Percentiles rank a stretch among this genome's conserved stretches.
Conservation (phyloP, 2,888 invertebrate genomes). For the Alcis repandata region DNA sequence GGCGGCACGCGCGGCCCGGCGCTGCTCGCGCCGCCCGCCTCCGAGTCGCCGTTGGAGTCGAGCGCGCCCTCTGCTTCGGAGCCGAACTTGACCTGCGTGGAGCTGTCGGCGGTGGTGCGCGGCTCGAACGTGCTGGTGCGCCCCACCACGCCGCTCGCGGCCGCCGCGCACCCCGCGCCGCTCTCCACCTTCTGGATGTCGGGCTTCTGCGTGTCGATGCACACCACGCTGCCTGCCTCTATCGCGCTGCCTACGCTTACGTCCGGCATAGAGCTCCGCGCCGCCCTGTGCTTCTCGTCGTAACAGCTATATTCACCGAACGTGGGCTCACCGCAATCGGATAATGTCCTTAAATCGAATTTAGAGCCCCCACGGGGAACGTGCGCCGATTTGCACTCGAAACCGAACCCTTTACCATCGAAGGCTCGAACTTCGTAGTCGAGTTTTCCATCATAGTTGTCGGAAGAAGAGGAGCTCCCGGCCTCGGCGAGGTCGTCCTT, state of each 20-base stretch:
- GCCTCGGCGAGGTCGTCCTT: constrained; percentile 92
- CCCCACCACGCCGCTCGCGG: constrained; percentile 69
- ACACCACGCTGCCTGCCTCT: constrained; percentile 85
- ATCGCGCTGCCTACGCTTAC: constrained; percentile 88
- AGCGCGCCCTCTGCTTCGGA: constrained; percentile 79
- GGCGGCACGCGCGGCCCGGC: constrained; percentile 64
- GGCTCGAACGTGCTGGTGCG: constrained; percentile 83
- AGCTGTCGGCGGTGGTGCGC: constrained; percentile 82
- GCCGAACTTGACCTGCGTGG: constrained; percentile 83
- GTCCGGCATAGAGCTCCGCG: constrained; percentile 87
- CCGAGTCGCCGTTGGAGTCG: constrained; percentile 76
- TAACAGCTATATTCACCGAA: constrained; percentile 90
- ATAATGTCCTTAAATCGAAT: constrained; percentile 82
- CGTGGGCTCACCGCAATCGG: constrained; percentile 84
- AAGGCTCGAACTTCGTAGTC: constrained; percentile 84
- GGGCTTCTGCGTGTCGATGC: constrained; percentile 83
- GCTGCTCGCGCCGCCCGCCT: constrained; percentile 75
- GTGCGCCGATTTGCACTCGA: constrained; percentile 86
- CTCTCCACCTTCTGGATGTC: constrained; percentile 83
- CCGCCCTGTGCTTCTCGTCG: constrained; percentile 87
- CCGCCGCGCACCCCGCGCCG: constrained; percentile 44
- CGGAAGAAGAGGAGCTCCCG: constrained; percentile 90
- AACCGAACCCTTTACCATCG: constrained; percentile 85
- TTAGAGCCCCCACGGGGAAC: constrained; percentile 82
- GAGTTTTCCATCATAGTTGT: constrained; percentile 87